Evolutionary conservation across 2,113 vertebrate genomes (phyloP).

Genomic region (Aspiorhynchus laticeps): DNA sequence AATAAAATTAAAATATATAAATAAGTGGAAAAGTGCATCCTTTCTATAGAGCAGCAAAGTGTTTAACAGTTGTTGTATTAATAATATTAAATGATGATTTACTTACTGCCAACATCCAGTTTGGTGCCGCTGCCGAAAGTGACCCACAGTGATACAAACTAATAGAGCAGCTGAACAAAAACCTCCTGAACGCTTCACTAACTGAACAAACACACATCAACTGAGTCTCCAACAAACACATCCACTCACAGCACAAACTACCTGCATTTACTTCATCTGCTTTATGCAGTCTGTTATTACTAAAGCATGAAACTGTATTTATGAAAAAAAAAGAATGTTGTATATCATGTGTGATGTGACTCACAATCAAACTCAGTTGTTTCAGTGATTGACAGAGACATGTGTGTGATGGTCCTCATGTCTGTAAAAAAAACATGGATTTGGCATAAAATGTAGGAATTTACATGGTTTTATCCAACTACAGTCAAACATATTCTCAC

Average conservation of each 20-base stretch:
- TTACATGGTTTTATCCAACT: not conserved
- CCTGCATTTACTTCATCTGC: too few relatives aligned
- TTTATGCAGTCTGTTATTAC: too few relatives aligned
- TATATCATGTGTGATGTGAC: not conserved
- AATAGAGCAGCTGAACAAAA: not conserved
- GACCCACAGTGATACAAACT: not conserved
- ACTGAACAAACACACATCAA: not conserved
- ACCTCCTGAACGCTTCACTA: constrained; percentile 9
- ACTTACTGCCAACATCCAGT: not conserved
- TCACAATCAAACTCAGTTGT: not conserved
- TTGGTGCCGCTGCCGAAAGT: not conserved
- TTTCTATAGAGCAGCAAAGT: not conserved
- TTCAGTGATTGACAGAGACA: not conserved
- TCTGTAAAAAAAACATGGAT: not conserved
- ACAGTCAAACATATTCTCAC: too few relatives aligned
- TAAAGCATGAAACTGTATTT: too few relatives aligned
- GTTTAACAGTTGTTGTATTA: not conserved
- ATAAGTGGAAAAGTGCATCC: rapidly evolving
- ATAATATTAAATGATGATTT: not conserved
- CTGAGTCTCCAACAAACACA: not conserved
- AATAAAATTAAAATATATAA: not conserved
- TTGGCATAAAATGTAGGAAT: not conserved
- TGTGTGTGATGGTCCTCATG: not conserved
- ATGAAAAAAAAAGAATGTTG: too few relatives aligned
- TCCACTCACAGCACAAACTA: not conserved